Conservation (phyloP, 2,113 vertebrate genomes). For the Salvelinus sp. region DNA sequence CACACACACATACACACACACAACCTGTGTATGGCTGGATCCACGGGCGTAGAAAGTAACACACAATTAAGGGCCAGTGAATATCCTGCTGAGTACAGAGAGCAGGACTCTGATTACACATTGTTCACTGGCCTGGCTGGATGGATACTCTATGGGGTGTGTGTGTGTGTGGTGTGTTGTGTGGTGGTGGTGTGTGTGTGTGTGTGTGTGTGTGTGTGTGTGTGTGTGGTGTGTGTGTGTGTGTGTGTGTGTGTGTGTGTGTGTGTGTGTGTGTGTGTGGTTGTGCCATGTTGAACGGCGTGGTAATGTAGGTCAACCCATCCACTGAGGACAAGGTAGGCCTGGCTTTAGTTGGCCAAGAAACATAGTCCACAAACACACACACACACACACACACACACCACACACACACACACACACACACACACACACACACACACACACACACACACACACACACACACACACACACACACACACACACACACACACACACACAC, state of each 20-base stretch:
- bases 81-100: too few species aligned
- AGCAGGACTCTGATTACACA: too few species aligned
- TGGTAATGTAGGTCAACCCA: constrained; percentile 67
- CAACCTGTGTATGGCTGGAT: too few species aligned
- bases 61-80: too few species aligned
- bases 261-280: constrained; percentile 8
- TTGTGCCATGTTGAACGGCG: constrained; percentile 46
- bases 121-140: too few species aligned
- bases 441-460: constrained; percentile 17
- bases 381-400: constrained; percentile 7
- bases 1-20: too few species aligned
- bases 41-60: too few species aligned
- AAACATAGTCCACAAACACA: constrained; percentile 40
- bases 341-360: constrained; percentile 40
- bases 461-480: not conserved
- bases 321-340: constrained; percentile 56
- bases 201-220: constrained; percentile 13
- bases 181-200: too few species aligned
- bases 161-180: constrained; percentile 1
- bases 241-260: constrained; percentile 6
- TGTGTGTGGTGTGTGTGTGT: constrained; percentile 3
- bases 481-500: constrained; percentile 8
- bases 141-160: too few species aligned
- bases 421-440: too few species aligned
- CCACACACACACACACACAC: too few species aligned